These are phyloP conservation scores for Sorex fumeus DNA, from an alignment of 2,113 vertebrate genomes.

Conservation along the genomic window DNA sequence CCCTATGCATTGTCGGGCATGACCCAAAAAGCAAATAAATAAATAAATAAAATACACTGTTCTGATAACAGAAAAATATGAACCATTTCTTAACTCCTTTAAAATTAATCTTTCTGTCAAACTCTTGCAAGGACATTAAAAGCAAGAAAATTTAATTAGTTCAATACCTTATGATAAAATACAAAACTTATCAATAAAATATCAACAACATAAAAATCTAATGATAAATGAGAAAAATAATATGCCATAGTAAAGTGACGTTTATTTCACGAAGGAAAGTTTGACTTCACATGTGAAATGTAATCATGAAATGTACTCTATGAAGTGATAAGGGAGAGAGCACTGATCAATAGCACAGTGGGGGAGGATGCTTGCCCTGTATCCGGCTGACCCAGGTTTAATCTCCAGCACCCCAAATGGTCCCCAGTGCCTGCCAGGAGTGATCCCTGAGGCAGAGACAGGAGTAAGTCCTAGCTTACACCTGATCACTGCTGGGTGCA, in stretches of 20 bases:
- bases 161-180: neutral
- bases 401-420: too few species aligned
- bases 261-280: neutral
- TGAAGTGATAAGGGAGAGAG: neutral
- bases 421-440: too few species aligned
- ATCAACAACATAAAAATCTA: neutral
- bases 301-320: neutral
- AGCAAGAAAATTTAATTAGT: neutral
- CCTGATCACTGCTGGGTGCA: too few species aligned
- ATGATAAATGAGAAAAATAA: neutral
- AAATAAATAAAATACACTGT: conserved; percentile 13
- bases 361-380: too few species aligned
- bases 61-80: neutral
- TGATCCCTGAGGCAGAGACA: too few species aligned
- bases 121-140: neutral
- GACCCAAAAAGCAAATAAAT: too few species aligned
- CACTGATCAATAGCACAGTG: neutral
- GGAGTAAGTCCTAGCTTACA: too few species aligned
- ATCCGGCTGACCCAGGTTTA: too few species aligned
- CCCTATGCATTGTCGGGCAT: too few species aligned
- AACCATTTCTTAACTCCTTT: neutral
- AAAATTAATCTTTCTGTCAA: neutral
- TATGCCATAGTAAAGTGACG: neutral
- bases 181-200: neutral
- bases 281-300: neutral